phyloP scores from a whole-genome alignment of 1,140 invertebrate species.

The Acromyrmex echinatior region DNA sequence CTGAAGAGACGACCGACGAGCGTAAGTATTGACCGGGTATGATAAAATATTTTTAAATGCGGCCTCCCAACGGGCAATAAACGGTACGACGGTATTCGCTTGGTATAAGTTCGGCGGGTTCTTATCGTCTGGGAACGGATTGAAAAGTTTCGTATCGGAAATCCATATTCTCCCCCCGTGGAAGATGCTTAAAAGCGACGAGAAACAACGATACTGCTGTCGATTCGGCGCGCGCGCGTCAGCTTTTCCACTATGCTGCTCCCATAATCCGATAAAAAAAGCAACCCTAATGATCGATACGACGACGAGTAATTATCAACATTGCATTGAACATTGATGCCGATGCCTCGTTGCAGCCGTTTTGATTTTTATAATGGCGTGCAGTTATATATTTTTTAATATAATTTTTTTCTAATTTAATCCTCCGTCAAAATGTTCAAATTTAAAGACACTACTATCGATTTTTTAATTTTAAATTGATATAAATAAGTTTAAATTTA shows the following conservation, averaged over 20 bases:
- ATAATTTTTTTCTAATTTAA: neutral
- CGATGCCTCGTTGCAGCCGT: neutral
- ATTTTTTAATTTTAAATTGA: too few species aligned
- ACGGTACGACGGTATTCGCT: neutral
- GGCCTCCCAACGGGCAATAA: constrained; percentile 14
- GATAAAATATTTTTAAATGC: constrained; percentile 59
- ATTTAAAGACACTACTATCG: too few species aligned
- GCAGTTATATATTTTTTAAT: neutral
- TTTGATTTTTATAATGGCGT: neutral
- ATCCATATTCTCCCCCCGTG: constrained; percentile 42
- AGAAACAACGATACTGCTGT: constrained; percentile 47
- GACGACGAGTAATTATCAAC: constrained; percentile 41
- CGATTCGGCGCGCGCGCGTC: constrained; percentile 26
- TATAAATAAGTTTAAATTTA: too few species aligned
- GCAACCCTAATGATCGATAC: constrained; percentile 22
- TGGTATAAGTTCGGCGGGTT: constrained; percentile 21
- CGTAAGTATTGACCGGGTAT: constrained; percentile 32
- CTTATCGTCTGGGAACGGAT: constrained; percentile 17
- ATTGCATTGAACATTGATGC: constrained; percentile 28
- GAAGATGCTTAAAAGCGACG: constrained; percentile 32
- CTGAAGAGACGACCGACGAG: neutral
- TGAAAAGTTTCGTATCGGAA: constrained; percentile 57
- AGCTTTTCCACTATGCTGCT: constrained; percentile 6
- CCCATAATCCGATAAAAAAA: constrained; percentile 45
- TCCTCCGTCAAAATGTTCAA: too few species aligned